Conservation (phyloP, 2,113 vertebrate species). For the Lophotis ruficrista region DNA sequence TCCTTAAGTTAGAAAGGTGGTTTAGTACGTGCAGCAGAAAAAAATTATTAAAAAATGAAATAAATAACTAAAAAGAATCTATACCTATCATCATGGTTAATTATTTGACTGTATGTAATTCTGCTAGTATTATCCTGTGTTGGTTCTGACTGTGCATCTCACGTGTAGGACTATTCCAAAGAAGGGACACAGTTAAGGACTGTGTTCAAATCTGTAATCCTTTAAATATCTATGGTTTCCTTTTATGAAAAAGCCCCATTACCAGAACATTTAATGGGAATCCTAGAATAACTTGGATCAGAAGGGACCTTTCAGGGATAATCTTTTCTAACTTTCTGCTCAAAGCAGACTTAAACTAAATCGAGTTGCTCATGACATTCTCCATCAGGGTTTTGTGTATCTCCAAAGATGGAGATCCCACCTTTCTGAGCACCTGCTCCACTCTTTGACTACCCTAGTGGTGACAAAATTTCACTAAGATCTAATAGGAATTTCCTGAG, state of each 20-base stretch:
- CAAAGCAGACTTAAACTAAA: background rate
- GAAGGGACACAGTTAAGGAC: background rate
- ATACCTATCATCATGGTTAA: background rate
- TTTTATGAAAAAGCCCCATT: background rate
- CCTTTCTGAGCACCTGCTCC: background rate
- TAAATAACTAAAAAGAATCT: background rate
- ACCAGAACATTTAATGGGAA: background rate
- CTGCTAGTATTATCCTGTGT: background rate
- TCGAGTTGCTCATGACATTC: background rate
- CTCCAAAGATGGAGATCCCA: background rate
- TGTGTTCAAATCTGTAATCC: background rate
- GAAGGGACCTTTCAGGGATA: background rate
- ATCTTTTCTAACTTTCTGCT: background rate
- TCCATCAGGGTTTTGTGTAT: background rate
- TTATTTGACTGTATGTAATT: background rate
- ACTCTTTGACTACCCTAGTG: background rate
- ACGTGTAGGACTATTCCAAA: background rate
- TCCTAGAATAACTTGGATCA: background rate
- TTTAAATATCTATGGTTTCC: background rate
- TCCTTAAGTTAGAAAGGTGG: background rate
- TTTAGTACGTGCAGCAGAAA: background rate
- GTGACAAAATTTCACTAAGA: background rate
- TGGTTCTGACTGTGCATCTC: background rate
- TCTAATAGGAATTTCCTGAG: background rate
- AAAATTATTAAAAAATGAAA: background rate